A percentile compares a stretch with the other conserved stretches of the same genome.
These are phyloP conservation scores for Erinaceus europaeus DNA, from an alignment of 2,113 vertebrate species.

Conservation along the genomic window DNA sequence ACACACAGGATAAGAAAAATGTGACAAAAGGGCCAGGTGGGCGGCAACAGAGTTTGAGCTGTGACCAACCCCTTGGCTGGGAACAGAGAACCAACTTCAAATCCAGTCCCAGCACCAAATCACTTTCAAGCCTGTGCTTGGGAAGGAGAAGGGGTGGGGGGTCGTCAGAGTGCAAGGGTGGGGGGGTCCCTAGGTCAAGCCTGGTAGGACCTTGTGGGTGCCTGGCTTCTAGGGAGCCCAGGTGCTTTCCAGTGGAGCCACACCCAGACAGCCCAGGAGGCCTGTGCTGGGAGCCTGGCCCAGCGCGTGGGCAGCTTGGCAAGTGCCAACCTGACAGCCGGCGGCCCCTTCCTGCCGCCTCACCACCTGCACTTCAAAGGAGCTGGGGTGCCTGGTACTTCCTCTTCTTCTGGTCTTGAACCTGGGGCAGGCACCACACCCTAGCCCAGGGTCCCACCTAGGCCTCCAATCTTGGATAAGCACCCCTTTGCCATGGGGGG, in stretches of 20 bases:
- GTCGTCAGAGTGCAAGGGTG: too few species aligned
- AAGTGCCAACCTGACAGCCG: constrained; percentile 55
- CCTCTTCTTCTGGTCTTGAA: constrained; percentile 11
- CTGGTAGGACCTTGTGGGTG: accelerated
- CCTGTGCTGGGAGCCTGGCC: neutral
- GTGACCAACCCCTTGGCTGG: neutral
- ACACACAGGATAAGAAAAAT: neutral
- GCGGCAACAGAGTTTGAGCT: neutral
- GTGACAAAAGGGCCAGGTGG: neutral
- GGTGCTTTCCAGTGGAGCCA: constrained; percentile 35
- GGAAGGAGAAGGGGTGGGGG: neutral
- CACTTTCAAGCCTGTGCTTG: neutral
- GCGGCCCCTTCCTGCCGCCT: neutral
- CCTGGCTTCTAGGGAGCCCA: neutral
- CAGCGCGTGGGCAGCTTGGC: neutral
- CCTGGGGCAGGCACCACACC: neutral
- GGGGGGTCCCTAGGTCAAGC: neutral
- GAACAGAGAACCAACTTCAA: neutral
- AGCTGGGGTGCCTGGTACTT: neutral
- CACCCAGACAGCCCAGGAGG: constrained; percentile 15
- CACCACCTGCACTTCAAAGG: constrained; percentile 25
- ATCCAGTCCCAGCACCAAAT: neutral
- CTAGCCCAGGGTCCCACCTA: neutral
- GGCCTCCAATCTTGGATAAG: accelerated
- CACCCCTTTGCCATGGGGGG: too few species aligned